These are phyloP conservation scores for Leucoma salicis DNA, from an alignment of 2,888 invertebrate genomes.

Conservation along the genomic window DNA sequence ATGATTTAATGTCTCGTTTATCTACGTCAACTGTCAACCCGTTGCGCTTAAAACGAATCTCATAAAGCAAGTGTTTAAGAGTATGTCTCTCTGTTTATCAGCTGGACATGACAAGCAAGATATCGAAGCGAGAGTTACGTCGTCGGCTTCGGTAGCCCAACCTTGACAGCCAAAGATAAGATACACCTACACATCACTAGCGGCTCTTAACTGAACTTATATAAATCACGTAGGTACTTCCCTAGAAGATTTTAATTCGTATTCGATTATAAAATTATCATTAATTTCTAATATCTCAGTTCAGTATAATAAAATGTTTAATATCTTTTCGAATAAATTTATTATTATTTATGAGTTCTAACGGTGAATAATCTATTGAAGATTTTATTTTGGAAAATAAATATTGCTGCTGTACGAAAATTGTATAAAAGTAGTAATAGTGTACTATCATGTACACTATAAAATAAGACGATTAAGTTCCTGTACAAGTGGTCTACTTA, in stretches of 20 bases:
- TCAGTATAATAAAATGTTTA: neutral
- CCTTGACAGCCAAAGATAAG: constrained; percentile 60
- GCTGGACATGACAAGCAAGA: constrained; percentile 49
- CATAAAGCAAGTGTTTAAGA: constrained; percentile 55
- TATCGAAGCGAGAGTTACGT: constrained; percentile 42
- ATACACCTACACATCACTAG: constrained; percentile 43
- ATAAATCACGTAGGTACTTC: constrained; percentile 24
- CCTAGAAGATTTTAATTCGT: constrained; percentile 7
- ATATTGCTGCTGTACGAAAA: no score
- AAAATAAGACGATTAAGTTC: no score
- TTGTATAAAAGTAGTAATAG: no score
- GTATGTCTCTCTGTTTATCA: constrained; percentile 51
- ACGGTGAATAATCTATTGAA: no score
- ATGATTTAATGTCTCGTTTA: neutral
- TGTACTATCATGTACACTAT: no score
- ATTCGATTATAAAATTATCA: constrained; percentile 23
- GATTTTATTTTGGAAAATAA: no score
- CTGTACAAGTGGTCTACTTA: no score
- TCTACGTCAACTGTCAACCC: neutral
- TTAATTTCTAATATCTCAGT: constrained; percentile 26
- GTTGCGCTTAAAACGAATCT: constrained; percentile 13
- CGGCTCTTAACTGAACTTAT: constrained; percentile 26
- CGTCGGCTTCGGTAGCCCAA: constrained; percentile 45
- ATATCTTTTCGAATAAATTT: no score
- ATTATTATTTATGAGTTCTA: no score